Evolutionary conservation across 2,888 invertebrate species (phyloP).

Genomic region (Brenthis daphne): DNA sequence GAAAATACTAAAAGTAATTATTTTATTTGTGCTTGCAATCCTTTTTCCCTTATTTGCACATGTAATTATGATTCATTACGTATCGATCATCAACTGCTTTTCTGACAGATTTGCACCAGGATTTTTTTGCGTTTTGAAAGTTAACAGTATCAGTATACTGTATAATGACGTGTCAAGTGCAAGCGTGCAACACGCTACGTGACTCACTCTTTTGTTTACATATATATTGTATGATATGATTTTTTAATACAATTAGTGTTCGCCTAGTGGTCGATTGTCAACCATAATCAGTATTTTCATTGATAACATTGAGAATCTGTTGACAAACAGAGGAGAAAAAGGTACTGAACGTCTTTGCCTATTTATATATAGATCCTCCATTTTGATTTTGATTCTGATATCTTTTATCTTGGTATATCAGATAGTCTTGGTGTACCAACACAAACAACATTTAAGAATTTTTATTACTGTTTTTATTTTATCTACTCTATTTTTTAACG

Average conservation of each 20-base stretch:
- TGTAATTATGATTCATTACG: constrained; percentile 31
- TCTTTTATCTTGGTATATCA: too few species aligned
- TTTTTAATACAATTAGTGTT: background rate
- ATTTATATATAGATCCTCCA: too few species aligned
- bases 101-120: constrained; percentile 26
- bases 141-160: constrained; percentile 26
- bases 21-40: constrained; percentile 10
- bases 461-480: too few species aligned
- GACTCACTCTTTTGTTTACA: constrained; percentile 33
- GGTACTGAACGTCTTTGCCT: too few species aligned
- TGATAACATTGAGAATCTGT: too few species aligned
- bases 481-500: too few species aligned
- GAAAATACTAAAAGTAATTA: constrained; percentile 10
- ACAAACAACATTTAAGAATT: too few species aligned
- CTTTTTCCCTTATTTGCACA: constrained; percentile 18
- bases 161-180: constrained; percentile 30
- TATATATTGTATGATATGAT: constrained; percentile 1
- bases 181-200: constrained; percentile 22
- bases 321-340: too few species aligned
- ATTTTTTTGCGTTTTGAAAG: constrained; percentile 40
- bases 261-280: too few species aligned
- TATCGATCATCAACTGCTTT: constrained; percentile 28
- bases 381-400: too few species aligned
- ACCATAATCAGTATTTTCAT: too few species aligned
- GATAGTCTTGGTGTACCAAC: too few species aligned